A percentile compares a stretch with the other conserved stretches of the same genome.
phyloP scores from a whole-genome alignment of 1,140 invertebrate species.

The Plodia interpunctella region DNA sequence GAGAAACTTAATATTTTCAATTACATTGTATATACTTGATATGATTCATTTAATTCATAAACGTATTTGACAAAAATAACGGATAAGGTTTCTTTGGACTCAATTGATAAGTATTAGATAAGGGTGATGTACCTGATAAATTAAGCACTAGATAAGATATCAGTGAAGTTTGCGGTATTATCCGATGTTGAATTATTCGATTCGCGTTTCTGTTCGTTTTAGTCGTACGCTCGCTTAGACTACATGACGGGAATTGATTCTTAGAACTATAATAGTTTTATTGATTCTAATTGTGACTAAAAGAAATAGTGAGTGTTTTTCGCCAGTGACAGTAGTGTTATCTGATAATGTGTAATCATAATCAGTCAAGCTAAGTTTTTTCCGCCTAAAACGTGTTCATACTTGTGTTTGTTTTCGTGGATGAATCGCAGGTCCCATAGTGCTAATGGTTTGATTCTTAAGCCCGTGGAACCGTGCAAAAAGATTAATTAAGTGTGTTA shows the following conservation, averaged over 20 bases:
- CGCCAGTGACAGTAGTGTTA: not conserved
- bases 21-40: no score
- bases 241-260: not conserved
- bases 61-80: no score
- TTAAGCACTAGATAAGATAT: constrained; percentile 42
- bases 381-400: not conserved
- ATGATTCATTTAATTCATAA: no score
- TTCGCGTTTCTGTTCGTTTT: constrained; percentile 10
- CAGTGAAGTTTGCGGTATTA: constrained; percentile 15
- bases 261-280: not conserved
- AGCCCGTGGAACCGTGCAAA: no score
- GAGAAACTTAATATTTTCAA: no score
- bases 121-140: constrained; percentile 21
- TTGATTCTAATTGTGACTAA: not conserved
- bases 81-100: not conserved
- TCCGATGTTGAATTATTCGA: constrained; percentile 18
- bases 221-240: not conserved
- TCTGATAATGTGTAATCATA: not conserved
- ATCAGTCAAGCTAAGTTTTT: not conserved
- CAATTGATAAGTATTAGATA: constrained; percentile 12
- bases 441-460: no score
- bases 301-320: not conserved
- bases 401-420: not conserved
- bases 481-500: no score
- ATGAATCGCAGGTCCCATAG: not conserved